These are phyloP conservation scores for Hydraecia micacea DNA, from an alignment of 2,888 invertebrate species.

Conservation along the genomic window DNA sequence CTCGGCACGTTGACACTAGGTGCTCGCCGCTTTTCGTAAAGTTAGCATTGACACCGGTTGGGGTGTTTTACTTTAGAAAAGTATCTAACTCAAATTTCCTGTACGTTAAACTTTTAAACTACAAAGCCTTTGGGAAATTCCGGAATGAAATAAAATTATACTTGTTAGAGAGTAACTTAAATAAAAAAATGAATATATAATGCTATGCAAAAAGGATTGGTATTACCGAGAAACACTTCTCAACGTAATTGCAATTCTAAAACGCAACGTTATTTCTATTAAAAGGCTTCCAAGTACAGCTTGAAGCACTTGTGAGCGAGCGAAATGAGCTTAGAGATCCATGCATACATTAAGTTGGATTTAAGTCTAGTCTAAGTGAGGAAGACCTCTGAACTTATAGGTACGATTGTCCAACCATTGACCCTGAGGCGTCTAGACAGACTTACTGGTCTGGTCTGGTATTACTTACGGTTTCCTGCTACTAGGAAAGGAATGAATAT, in stretches of 20 bases:
- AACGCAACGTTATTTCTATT: conserved; percentile 62
- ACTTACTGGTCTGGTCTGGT: conserved; percentile 57
- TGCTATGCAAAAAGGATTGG: conserved; percentile 32
- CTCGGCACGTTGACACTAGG: conserved; percentile 53
- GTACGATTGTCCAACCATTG: conserved; percentile 68
- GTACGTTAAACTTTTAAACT: conserved; percentile 51
- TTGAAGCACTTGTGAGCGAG: conserved; percentile 62
- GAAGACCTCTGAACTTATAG: conserved; percentile 65
- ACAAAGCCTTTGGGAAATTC: conserved; percentile 43
- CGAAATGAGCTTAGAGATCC: conserved; percentile 61
- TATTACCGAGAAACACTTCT: conserved; percentile 40
- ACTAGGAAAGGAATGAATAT: conserved; percentile 50
- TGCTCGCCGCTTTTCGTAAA: conserved; percentile 61
- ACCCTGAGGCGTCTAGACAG: conserved; percentile 68
- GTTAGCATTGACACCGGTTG: conserved; percentile 60
- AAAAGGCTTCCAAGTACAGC: conserved; percentile 62
- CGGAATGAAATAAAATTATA: conserved; percentile 47
- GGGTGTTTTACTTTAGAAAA: conserved; percentile 52
- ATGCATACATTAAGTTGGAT: conserved; percentile 67
- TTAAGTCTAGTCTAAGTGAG: conserved; percentile 65
- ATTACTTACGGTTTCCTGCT: conserved; percentile 65
- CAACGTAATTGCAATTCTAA: conserved; percentile 52
- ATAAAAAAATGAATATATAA: conserved; percentile 36
- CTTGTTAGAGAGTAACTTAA: conserved; percentile 37
- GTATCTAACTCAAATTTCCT: conserved; percentile 60